These are phyloP conservation scores for Limanda limanda DNA, from an alignment of 2,113 vertebrate genomes.

Conservation along the genomic window DNA sequence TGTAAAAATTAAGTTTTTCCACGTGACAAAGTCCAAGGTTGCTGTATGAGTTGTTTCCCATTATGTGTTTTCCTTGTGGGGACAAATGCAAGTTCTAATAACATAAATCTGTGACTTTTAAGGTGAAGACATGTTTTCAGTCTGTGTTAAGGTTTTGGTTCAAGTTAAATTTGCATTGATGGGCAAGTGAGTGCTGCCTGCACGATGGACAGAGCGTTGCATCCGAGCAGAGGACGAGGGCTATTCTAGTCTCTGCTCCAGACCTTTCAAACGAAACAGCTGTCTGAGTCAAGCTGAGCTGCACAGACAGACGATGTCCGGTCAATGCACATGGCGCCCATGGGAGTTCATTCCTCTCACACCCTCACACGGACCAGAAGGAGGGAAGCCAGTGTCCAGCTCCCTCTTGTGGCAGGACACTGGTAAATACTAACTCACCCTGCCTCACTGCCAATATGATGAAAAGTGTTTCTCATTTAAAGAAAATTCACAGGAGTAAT, in stretches of 20 bases:
- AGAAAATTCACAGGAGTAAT: no score
- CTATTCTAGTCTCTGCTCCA: neutral
- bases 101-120: neutral
- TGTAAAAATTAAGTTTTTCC: neutral
- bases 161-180: no score
- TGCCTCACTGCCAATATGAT: neutral
- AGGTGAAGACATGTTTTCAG: neutral
- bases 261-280: neutral
- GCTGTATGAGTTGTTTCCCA: neutral
- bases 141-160: neutral
- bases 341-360: constrained; percentile 11
- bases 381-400: constrained; percentile 50
- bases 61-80: neutral
- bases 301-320: constrained; percentile 12
- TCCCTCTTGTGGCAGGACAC: constrained; percentile 65
- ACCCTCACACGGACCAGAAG: constrained; percentile 6
- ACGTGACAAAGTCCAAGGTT: neutral
- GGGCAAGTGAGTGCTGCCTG: no score
- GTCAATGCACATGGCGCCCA: constrained; percentile 27
- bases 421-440: neutral
- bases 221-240: neutral
- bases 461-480: neutral
- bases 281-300: neutral
- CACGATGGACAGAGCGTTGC: no score
- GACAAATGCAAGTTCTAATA: neutral